Evolutionary conservation across 2,888 invertebrate genomes (phyloP), one percentile per base, ranked within the genome.

Genomic region (Chrysodeixis includens): DNA sequence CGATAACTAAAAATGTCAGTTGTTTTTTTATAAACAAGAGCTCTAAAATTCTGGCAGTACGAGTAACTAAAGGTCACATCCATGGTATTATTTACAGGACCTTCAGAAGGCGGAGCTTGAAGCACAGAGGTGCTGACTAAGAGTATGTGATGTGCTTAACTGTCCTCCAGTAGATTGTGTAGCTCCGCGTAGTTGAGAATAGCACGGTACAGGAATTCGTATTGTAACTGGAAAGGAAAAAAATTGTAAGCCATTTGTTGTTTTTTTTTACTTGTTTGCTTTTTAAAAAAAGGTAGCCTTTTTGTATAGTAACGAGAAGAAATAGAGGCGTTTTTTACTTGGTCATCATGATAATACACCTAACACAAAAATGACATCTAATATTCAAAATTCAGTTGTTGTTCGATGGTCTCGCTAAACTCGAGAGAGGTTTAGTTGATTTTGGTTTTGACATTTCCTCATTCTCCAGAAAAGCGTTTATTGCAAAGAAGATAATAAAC

Each of bases 171-270:
- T 74, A 98, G 93, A 92, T 97, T 97, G 94, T 98, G 98, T 80
- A 98, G 96, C 91, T 98, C 98, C 76, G 98, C 97, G 90, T 98
- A 98, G 95, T 98, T 98, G 79, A 98, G 96, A 92, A 98, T 97
- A 90, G 98, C 98, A 95, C 98, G 97, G 95, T 98, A 98, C 85
- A 98, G 96, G 95, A 98, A 98, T 96, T 98, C 98, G 94, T 98
- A 98, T 95, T 98, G 98, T 92, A 97, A 97, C 98, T 98, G 95
- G 32, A 95, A 95, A 78, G 66, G 56, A 67, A 58, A 73, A 40
- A 57, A 20, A 4, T 26, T 26, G 26, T 26, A 26, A 26, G 26
- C n/a, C n/a, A n/a, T n/a, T n/a, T n/a, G n/a, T n/a, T n/a, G n/a
- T n/a, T n/a, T n/a, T n/a, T n/a, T n/a, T n/a, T n/a, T n/a, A n/a